phyloP scores from a whole-genome alignment of 92 coral and sea anemone genomes.

The Phenganax subtilis region DNA sequence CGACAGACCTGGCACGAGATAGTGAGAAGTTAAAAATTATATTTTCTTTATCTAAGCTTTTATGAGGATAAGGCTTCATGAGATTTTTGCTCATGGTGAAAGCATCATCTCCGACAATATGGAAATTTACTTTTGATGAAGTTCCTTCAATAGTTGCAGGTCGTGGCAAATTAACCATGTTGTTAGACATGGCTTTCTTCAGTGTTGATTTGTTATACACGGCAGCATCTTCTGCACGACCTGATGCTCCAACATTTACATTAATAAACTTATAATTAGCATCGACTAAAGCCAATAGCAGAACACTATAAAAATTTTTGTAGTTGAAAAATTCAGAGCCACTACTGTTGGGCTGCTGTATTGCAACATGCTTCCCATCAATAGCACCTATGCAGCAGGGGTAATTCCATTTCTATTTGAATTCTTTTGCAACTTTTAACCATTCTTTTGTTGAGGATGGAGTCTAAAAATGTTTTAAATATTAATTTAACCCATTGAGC shows the following conservation, averaged over 20 bases:
- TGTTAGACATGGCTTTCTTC: neutral
- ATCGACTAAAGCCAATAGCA: constrained; percentile 2
- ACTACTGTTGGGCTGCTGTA: constrained; percentile 7
- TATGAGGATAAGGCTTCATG: constrained; percentile 36
- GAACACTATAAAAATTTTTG: neutral
- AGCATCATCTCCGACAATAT: constrained; percentile 28
- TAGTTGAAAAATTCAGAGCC: constrained; percentile 14
- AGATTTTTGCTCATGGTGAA: constrained; percentile 23
- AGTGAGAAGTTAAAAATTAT: neutral
- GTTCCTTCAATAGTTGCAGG: neutral
- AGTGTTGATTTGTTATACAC: neutral
- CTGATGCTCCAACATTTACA: constrained; percentile 1
- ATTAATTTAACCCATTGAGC: too few species aligned
- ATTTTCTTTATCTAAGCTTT: constrained; percentile 17
- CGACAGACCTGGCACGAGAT: neutral
- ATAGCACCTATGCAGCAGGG: constrained; percentile 27
- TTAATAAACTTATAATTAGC: constrained; percentile 7
- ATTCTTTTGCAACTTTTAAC: constrained; percentile 9
- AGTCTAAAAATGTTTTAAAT: too few species aligned
- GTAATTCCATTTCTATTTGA: constrained; percentile 38
- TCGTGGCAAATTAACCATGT: neutral
- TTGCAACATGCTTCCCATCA: constrained; percentile 4
- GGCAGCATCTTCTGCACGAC: constrained; percentile 16
- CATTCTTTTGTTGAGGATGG: neutral
- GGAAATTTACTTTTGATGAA: constrained; percentile 6